phyloP scores from a whole-genome alignment of 2,113 vertebrate genomes.

The Rhinolophus ferrumequinum region DNA sequence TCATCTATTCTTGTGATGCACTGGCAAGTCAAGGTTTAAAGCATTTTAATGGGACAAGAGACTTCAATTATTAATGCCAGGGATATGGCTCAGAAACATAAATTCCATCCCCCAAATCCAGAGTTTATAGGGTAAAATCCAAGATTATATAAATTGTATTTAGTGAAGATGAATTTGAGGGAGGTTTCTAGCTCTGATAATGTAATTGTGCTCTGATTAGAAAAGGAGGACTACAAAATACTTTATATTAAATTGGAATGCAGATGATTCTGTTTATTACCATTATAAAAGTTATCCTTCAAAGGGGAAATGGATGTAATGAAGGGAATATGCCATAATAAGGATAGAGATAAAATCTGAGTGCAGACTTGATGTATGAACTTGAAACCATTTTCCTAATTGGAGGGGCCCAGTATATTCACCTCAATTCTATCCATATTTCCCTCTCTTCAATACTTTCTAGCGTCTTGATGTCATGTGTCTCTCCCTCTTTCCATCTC shows the following conservation, averaged over 20 bases:
- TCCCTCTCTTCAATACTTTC: not conserved
- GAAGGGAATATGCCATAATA: not conserved
- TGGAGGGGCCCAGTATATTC: not conserved
- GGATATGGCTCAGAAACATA: not conserved
- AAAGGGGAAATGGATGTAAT: not conserved
- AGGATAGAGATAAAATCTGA: not conserved
- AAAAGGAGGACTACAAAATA: not conserved
- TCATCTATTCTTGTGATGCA: not conserved
- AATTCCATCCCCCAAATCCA: not conserved
- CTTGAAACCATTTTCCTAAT: not conserved
- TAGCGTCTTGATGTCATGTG: not conserved
- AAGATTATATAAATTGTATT: not conserved
- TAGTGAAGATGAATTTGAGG: not conserved
- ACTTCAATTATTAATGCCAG: not conserved
- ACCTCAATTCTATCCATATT: not conserved
- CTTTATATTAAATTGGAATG: not conserved
- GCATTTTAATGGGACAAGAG: not conserved
- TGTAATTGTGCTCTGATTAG: not conserved
- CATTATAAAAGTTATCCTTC: not conserved
- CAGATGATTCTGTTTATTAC: not conserved
- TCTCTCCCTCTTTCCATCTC: not conserved
- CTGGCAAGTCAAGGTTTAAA: not conserved
- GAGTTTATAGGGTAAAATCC: not conserved
- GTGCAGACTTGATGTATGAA: not conserved
- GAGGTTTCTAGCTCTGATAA: not conserved